phyloP scores from a whole-genome alignment of 2,797 vertebrate genomes.

The Acanthis flammea region DNA sequence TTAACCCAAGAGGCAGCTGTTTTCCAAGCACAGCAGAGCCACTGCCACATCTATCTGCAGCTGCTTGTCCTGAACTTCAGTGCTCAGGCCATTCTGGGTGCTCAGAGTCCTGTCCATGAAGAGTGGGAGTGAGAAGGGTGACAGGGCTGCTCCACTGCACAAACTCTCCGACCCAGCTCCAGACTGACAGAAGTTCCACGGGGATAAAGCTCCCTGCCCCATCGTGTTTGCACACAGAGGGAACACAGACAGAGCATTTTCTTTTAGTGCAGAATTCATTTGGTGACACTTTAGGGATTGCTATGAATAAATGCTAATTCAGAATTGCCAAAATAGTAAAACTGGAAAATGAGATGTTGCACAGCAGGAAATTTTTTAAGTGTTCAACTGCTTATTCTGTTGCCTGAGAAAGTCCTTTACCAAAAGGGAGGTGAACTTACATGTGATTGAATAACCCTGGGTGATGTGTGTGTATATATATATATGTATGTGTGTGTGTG shows the following conservation, averaged over 20 bases:
- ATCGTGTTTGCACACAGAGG: not conserved
- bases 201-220: not conserved
- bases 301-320: constrained; percentile 27
- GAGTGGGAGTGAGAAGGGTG: not conserved
- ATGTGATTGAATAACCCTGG: constrained; percentile 3
- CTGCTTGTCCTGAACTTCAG: not conserved
- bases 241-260: not conserved
- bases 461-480: not conserved
- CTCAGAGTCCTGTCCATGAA: not conserved
- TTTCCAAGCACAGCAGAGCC: not conserved
- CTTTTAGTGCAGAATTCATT: not conserved
- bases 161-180: not conserved
- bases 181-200: not conserved
- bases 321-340: constrained; percentile 10
- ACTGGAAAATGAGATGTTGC: not conserved
- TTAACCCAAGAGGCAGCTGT: not conserved
- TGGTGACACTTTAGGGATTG: not conserved
- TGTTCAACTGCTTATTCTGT: not conserved
- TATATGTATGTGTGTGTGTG: not conserved
- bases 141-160: not conserved
- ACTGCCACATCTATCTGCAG: not conserved
- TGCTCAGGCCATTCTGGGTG: not conserved
- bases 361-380: not conserved
- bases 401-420: not conserved
- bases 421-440: not conserved